A percentile compares a stretch with the other conserved stretches of the same genome.
phyloP scores from a whole-genome alignment of 1,140 invertebrate genomes.

The Lysiphlebus fabarum region DNA sequence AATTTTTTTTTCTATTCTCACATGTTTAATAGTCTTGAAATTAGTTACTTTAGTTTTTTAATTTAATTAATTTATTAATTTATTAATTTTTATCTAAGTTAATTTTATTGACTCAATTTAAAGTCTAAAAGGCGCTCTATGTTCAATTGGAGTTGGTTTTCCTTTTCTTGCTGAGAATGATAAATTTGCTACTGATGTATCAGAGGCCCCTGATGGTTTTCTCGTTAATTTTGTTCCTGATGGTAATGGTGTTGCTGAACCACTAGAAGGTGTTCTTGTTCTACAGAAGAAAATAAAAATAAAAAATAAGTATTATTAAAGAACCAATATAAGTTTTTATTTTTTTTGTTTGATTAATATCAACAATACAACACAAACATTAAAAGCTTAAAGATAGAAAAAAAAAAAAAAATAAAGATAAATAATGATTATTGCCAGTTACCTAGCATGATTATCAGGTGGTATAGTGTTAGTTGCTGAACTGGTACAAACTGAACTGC shows the following conservation, averaged over 20 bases:
- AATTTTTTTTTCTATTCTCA: background rate
- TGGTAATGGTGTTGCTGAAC: constrained; percentile 66
- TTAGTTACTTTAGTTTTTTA: background rate
- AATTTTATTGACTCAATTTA: constrained; percentile 43
- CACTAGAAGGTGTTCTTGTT: constrained; percentile 66
- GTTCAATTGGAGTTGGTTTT: constrained; percentile 60
- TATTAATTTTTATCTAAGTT: constrained; percentile 17
- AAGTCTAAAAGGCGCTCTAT: constrained; percentile 65
- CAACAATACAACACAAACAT: background rate
- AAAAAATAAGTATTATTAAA: constrained; percentile 13
- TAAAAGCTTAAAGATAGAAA: background rate
- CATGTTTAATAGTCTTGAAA: background rate
- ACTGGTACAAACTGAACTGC: constrained; percentile 48
- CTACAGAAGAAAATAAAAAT: constrained; percentile 39
- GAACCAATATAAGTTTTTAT: constrained; percentile 22
- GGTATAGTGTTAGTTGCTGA: constrained; percentile 54
- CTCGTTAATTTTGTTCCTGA: constrained; percentile 63
- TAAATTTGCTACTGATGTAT: constrained; percentile 55
- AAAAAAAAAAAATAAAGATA: constrained; percentile 26
- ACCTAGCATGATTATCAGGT: constrained; percentile 51
- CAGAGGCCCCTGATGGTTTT: constrained; percentile 66
- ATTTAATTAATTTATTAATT: constrained; percentile 6
- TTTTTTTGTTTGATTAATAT: too few species aligned
- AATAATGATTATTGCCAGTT: constrained; percentile 33
- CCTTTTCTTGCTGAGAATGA: constrained; percentile 50